Conservation (phyloP, 2,113 vertebrate species). For the Caranx ignobilis region DNA sequence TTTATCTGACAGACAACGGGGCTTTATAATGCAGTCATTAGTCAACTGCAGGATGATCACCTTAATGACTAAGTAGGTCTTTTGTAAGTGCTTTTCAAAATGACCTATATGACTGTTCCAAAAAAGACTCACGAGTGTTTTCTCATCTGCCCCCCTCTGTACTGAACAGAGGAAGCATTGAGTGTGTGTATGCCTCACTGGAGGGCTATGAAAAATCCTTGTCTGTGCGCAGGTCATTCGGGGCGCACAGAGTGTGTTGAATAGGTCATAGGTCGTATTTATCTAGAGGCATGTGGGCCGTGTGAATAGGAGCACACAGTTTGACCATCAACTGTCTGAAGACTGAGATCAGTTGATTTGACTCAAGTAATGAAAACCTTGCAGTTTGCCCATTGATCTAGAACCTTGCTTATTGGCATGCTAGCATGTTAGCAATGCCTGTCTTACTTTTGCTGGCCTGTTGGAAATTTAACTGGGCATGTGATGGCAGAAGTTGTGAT, state of each 20-base stretch:
- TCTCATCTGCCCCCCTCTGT: background rate
- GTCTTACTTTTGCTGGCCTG: too few species aligned
- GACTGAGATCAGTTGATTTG: too few species aligned
- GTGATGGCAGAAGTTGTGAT: background rate
- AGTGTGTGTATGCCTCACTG: background rate
- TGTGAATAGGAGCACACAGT: too few species aligned
- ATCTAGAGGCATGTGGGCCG: too few species aligned
- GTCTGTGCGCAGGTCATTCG: too few species aligned
- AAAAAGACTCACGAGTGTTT: background rate
- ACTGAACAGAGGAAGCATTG: background rate
- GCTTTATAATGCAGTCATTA: background rate
- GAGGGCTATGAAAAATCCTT: too few species aligned
- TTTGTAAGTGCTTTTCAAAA: background rate
- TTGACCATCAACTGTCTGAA: too few species aligned
- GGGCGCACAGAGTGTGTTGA: too few species aligned
- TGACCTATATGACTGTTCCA: background rate
- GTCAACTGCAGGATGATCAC: background rate
- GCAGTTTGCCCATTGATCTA: too few species aligned
- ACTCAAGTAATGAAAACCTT: too few species aligned
- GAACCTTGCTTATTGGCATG: background rate
- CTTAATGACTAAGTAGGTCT: background rate
- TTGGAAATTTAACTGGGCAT: background rate
- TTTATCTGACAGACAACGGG: background rate
- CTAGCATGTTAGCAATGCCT: background rate
- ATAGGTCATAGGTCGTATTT: too few species aligned